A percentile compares a stretch with the other conserved stretches of the same genome.
These are phyloP conservation scores for Chlamydotis undulata DNA, from an alignment of 2,113 vertebrate species.

Conservation along the genomic window DNA sequence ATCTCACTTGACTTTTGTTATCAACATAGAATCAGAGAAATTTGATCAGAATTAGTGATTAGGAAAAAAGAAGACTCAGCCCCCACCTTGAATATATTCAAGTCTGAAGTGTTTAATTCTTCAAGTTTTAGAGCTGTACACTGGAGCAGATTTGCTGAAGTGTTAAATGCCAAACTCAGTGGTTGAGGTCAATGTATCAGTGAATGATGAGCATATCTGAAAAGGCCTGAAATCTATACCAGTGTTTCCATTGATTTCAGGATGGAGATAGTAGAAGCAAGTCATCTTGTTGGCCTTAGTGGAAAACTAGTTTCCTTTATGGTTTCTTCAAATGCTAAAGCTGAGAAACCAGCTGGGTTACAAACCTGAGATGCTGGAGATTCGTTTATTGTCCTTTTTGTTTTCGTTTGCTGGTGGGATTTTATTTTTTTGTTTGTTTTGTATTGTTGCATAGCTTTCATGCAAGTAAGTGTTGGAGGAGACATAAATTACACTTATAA, in stretches of 20 bases:
- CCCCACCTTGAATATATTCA: not conserved
- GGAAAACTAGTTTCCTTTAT: not conserved
- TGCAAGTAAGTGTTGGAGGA: not conserved
- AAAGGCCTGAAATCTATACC: not conserved
- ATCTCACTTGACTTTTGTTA: not conserved
- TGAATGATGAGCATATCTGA: not conserved
- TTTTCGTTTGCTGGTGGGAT: not conserved
- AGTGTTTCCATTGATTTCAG: not conserved
- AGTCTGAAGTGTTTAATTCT: not conserved
- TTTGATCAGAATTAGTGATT: not conserved
- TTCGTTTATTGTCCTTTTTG: not conserved
- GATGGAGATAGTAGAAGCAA: not conserved
- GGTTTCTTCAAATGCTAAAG: not conserved
- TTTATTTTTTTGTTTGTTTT: not conserved
- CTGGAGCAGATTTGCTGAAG: not conserved
- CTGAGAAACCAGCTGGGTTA: not conserved
- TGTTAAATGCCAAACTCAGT: not conserved
- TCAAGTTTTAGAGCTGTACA: not conserved
- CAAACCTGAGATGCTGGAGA: not conserved
- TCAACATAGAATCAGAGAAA: not conserved
- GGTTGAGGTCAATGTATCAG: not conserved
- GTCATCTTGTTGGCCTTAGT: not conserved
- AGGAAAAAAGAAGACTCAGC: not conserved
- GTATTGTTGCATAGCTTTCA: not conserved
- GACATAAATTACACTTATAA: not conserved